These are phyloP conservation scores for Eurytoma adleriae DNA, from an alignment of 2,888 invertebrate genomes.

Conservation along the genomic window DNA sequence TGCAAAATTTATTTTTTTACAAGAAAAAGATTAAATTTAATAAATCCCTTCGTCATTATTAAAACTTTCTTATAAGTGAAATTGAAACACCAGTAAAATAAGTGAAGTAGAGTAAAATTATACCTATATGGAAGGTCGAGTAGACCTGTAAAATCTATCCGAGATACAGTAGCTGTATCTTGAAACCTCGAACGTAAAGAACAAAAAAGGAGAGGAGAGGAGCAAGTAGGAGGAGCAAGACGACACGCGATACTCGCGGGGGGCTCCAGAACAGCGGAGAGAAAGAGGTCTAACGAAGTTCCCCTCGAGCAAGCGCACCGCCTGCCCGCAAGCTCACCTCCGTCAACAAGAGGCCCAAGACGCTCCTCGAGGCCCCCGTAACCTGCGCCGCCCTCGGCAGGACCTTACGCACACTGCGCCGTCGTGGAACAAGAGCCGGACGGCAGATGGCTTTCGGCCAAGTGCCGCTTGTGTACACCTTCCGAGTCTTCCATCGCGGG, in stretches of 20 bases:
- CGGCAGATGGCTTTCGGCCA: constrained; percentile 65
- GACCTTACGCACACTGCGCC: not conserved
- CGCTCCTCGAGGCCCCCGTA: not conserved
- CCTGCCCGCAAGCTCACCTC: not conserved
- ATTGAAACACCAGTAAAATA: too few species aligned
- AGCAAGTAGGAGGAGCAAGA: constrained; percentile 45
- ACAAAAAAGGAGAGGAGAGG: constrained; percentile 1
- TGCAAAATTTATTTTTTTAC: too few species aligned
- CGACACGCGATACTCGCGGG: constrained; percentile 62
- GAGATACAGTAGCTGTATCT: too few species aligned
- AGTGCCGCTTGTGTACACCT: not conserved
- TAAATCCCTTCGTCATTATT: too few species aligned
- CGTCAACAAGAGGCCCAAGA: not conserved
- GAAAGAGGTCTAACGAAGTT: constrained; percentile 40
- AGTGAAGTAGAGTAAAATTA: not conserved
- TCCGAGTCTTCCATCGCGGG: constrained; percentile 18
- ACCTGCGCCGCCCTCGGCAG: not conserved
- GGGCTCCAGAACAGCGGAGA: constrained; percentile 47
- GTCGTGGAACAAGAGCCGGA: constrained; percentile 21
- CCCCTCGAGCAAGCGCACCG: constrained; percentile 29
- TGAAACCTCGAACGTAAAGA: not conserved
- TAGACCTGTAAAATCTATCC: not conserved
- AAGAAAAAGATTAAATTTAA: too few species aligned
- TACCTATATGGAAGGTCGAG: constrained; percentile 40
- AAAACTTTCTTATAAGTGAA: too few species aligned